These are phyloP conservation scores for Lithobius niger DNA, from an alignment of 1,140 invertebrate species.

Conservation along the genomic window DNA sequence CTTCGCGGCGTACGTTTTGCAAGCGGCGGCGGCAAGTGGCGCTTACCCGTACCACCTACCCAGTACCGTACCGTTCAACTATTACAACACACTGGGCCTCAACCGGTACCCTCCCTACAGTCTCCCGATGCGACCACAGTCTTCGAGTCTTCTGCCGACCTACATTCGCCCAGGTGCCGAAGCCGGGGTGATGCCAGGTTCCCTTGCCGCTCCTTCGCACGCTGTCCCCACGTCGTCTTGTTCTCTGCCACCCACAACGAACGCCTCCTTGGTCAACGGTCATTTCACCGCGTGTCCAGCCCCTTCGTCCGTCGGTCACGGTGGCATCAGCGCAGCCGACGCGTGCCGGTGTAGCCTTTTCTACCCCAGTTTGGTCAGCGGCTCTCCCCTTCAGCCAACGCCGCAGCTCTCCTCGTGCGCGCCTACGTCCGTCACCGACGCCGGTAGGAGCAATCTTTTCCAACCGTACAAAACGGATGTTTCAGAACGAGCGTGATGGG, in stretches of 20 bases:
- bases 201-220: neutral
- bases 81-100: constrained; percentile 15
- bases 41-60: constrained; percentile 32
- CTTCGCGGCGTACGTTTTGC: constrained; percentile 76
- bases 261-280: constrained; percentile 11
- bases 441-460: constrained; percentile 16
- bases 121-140: constrained; percentile 17
- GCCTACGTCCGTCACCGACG: neutral
- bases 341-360: constrained; percentile 11
- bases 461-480: constrained; percentile 22
- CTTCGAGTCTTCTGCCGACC: constrained; percentile 13
- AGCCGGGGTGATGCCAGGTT: neutral
- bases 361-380: constrained; percentile 4
- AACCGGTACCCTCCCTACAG: constrained; percentile 18
- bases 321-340: constrained; percentile 13
- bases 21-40: constrained; percentile 56
- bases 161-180: constrained; percentile 4
- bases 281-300: constrained; percentile 12
- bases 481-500: constrained; percentile 12
- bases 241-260: constrained; percentile 4
- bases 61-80: constrained; percentile 17
- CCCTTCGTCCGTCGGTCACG: neutral
- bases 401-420: neutral
- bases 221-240: neutral
- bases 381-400: neutral